phyloP scores from a whole-genome alignment of 1,140 invertebrate species.

The Ceratitis capitata region DNA sequence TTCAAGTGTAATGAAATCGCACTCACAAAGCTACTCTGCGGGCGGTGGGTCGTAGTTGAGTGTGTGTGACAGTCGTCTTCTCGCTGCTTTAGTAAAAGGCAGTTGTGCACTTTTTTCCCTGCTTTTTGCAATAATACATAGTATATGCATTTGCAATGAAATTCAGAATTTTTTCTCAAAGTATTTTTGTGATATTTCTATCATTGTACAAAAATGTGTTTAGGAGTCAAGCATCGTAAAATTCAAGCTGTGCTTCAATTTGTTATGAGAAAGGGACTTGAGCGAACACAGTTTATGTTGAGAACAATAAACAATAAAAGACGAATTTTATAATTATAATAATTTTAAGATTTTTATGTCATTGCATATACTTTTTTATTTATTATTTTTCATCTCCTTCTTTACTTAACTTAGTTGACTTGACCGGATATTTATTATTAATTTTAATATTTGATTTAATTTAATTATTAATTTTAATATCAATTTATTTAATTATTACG shows the following conservation, averaged over 20 bases:
- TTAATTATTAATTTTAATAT: too few relatives aligned
- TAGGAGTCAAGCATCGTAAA: not conserved
- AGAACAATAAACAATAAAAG: too few relatives aligned
- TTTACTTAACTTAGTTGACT: too few relatives aligned
- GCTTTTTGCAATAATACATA: not conserved
- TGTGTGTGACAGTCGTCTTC: not conserved
- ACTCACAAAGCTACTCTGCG: slow-evolving; percentile 14
- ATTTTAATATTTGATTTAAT: too few relatives aligned
- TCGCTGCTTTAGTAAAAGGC: not conserved
- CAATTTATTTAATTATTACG: too few relatives aligned
- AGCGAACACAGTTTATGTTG: too few relatives aligned
- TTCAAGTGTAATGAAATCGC: slow-evolving; percentile 38
- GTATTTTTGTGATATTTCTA: not conserved
- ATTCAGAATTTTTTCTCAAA: not conserved
- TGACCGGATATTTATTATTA: too few relatives aligned
- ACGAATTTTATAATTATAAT: too few relatives aligned
- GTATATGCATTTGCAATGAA: not conserved
- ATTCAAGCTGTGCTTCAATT: not conserved
- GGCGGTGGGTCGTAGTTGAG: slow-evolving; percentile 13
- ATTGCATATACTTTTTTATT: too few relatives aligned
- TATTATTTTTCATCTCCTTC: too few relatives aligned
- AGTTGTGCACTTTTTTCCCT: not conserved
- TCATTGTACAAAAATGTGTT: not conserved
- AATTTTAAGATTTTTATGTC: too few relatives aligned
- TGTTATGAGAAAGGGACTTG: too few relatives aligned